Conservation (phyloP, 2,113 vertebrate species). For the Gnathonemus longibarbis region DNA sequence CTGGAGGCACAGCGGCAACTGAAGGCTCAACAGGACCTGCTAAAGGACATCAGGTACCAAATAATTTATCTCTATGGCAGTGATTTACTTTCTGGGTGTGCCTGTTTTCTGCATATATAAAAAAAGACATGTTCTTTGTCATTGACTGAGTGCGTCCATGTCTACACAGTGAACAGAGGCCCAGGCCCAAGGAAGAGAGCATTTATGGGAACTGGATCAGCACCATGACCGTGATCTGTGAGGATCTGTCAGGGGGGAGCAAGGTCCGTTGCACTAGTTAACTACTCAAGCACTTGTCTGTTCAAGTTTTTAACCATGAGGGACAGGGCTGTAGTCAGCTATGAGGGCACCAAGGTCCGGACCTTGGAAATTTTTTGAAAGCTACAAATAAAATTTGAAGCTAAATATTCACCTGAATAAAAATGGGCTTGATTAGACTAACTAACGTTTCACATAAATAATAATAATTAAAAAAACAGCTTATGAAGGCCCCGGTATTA, state of each 20-base stretch:
- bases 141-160: background rate
- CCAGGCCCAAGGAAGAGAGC: conserved; percentile 48
- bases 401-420: no score
- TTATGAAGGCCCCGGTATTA: no score
- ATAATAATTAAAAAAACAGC: no score
- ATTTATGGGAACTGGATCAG: conserved; percentile 66
- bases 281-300: background rate
- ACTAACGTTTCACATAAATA: no score
- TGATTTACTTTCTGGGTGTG: background rate
- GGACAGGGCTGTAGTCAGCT: background rate
- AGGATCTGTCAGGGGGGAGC: conserved; percentile 44
- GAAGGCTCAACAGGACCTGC: conserved; percentile 53
- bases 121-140: background rate
- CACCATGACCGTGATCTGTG: conserved; percentile 58
- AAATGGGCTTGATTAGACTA: no score
- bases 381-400: no score
- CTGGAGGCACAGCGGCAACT: conserved; percentile 57
- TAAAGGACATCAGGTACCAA: conserved; percentile 54
- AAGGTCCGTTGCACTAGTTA: conserved; percentile 33
- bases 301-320: background rate
- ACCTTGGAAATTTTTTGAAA: background rate
- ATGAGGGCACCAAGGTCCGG: background rate
- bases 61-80: no score
- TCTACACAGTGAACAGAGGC: conserved; percentile 44
- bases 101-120: background rate